Percentiles rank a stretch among this genome's conserved stretches.
These are phyloP conservation scores for Drosophila ohnishii DNA, from an alignment of 1,140 invertebrate genomes.

Conservation along the genomic window DNA sequence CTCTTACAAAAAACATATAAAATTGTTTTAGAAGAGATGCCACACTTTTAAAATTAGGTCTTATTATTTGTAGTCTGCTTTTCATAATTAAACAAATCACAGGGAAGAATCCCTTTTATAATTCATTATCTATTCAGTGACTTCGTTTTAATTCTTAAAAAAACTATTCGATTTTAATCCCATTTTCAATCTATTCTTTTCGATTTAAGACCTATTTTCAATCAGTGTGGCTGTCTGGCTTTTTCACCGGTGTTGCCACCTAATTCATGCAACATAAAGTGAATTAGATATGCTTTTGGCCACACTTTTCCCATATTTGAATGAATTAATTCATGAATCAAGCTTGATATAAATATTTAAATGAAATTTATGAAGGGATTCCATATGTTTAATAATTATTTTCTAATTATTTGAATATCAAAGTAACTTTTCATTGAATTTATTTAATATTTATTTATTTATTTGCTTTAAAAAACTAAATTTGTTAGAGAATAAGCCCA, in stretches of 20 bases:
- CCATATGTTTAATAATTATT: background rate
- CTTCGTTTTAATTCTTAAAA: accelerated
- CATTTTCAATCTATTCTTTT: background rate
- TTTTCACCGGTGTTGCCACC: background rate
- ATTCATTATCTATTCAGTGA: background rate
- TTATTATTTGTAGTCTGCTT: background rate
- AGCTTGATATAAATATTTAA: background rate
- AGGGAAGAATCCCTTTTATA: background rate
- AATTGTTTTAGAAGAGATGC: too few relatives aligned
- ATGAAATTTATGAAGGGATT: background rate
- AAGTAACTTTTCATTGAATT: background rate
- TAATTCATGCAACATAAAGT: background rate
- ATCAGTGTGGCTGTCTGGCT: too few relatives aligned
- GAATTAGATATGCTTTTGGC: background rate
- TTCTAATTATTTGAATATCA: background rate
- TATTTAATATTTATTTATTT: background rate
- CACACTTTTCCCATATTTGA: background rate
- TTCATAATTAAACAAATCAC: background rate
- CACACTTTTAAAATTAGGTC: background rate
- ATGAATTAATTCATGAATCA: background rate
- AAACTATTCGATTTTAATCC: background rate
- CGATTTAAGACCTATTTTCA: background rate
- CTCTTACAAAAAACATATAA: too few relatives aligned
- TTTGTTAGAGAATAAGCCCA: background rate
- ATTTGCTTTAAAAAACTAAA: background rate